phyloP scores from a whole-genome alignment of 2,888 invertebrate genomes.

The Apocheima hispidaria region DNA sequence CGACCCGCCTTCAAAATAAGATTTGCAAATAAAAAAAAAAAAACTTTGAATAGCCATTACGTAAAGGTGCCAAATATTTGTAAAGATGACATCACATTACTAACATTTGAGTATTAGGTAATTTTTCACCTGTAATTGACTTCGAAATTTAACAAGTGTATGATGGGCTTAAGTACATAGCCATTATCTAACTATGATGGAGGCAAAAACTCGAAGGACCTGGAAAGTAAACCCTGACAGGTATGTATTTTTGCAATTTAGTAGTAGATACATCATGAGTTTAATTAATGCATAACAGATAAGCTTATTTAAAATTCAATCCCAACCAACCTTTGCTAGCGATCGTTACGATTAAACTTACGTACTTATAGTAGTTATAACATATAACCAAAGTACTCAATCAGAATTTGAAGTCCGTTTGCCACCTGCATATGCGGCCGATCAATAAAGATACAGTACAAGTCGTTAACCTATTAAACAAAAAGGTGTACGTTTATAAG shows the following conservation, averaged over 20 bases:
- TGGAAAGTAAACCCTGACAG: neutral
- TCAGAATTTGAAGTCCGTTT: constrained; percentile 34
- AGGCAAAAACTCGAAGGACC: constrained; percentile 8
- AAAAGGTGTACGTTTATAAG: constrained; percentile 74
- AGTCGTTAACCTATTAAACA: constrained; percentile 80
- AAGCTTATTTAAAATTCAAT: neutral
- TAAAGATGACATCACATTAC: constrained; percentile 52
- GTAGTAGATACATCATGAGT: neutral
- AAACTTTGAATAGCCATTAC: constrained; percentile 46
- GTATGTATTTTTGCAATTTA: neutral
- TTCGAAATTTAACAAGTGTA: constrained; percentile 42
- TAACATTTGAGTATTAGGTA: constrained; percentile 52
- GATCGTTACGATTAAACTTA: neutral
- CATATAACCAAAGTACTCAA: constrained; percentile 35
- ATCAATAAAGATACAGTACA: constrained; percentile 70
- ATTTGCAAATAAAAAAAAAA: constrained; percentile 33
- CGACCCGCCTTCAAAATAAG: constrained; percentile 13
- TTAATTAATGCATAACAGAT: neutral
- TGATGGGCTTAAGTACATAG: constrained; percentile 26
- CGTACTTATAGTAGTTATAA: constrained; percentile 31
- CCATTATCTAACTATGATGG: constrained; percentile 28
- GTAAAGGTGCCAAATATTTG: constrained; percentile 54
- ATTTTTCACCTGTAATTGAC: constrained; percentile 48
- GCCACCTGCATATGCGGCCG: constrained; percentile 59
- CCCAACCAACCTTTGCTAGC: neutral